phyloP scores from a whole-genome alignment of 2,113 vertebrate species.

The Oreochromis tanganicae region DNA sequence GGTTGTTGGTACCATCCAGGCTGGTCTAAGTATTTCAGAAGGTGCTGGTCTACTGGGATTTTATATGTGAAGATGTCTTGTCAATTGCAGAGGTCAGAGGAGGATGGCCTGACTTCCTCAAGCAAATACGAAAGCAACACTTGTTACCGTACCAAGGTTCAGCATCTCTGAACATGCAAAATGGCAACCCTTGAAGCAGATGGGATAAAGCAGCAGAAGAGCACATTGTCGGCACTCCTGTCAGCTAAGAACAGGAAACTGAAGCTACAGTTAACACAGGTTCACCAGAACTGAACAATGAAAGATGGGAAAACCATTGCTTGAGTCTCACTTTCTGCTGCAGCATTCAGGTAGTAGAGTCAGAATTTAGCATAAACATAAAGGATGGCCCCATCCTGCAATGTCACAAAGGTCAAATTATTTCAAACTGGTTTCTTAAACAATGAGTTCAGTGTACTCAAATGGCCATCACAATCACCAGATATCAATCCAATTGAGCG shows the following conservation, averaged over 20 bases:
- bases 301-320: not conserved
- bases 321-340: not conserved
- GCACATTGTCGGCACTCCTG: not conserved
- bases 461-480: not conserved
- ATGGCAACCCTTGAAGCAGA: not conserved
- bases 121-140: not conserved
- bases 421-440: not conserved
- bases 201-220: not conserved
- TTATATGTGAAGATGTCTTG: not conserved
- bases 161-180: not conserved
- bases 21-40: not conserved
- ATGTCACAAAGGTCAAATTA: not conserved
- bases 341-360: not conserved
- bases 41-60: not conserved
- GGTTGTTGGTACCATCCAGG: not conserved
- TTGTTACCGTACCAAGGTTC: not conserved
- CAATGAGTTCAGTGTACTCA: not conserved
- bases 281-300: not conserved
- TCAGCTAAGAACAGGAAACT: not conserved
- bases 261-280: not conserved
- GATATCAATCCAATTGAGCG: not conserved
- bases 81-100: not conserved
- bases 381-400: not conserved
- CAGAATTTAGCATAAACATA: not conserved
- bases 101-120: not conserved